Evolutionary conservation across 2,113 vertebrate genomes (phyloP).

Genomic region (Narcine bancroftii): DNA sequence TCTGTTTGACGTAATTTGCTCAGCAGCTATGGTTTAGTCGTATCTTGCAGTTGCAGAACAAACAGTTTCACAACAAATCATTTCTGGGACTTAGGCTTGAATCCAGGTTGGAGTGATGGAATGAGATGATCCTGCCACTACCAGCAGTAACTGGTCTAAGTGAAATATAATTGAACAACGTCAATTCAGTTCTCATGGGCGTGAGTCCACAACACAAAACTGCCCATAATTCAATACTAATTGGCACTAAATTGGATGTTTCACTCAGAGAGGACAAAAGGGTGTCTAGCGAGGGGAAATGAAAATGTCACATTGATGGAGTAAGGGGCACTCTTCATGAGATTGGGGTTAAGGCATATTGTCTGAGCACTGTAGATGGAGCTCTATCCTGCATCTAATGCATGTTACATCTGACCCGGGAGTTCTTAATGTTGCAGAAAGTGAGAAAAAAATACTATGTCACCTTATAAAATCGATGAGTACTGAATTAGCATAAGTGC

Average conservation of each 20-base stretch:
- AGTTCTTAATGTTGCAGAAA: constrained; percentile 13
- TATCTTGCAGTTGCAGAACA: not conserved
- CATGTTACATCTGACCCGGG: constrained; percentile 26
- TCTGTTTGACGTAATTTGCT: not conserved
- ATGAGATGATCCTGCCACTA: not conserved
- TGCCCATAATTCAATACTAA: not conserved
- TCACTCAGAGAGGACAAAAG: not conserved
- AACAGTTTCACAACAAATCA: not conserved
- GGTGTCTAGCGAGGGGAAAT: not conserved
- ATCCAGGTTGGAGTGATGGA: not conserved
- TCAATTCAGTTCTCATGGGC: not conserved
- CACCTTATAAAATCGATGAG: constrained; percentile 9
- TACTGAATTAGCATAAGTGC: constrained; percentile 8
- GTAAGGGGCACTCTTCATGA: not conserved
- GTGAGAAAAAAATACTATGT: not conserved
- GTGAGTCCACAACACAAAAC: not conserved
- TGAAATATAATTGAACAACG: not conserved
- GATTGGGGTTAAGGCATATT: constrained; percentile 7
- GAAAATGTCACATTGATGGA: constrained; percentile 9
- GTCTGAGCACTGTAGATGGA: not conserved
- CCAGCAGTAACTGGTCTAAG: not conserved
- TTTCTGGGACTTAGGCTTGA: not conserved
- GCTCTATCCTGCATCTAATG: constrained; percentile 8
- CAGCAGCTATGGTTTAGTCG: not conserved
- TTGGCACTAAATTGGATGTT: not conserved